These are phyloP conservation scores for Sinocyclocheilus grahami DNA, from an alignment of 2,113 vertebrate species.

Conservation along the genomic window DNA sequence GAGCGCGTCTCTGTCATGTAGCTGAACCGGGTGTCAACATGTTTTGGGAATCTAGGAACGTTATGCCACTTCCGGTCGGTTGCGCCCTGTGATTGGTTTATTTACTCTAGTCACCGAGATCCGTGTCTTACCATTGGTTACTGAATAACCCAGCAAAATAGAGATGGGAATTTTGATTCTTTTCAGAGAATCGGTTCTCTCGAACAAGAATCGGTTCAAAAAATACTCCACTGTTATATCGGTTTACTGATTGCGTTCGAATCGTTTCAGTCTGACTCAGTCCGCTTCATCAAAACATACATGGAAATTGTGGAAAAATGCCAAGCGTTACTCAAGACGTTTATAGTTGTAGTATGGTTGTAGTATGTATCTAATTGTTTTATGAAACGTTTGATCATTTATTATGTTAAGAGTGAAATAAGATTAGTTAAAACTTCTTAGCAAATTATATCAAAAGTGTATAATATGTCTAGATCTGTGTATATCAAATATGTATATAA, in stretches of 20 bases:
- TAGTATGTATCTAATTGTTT: background rate
- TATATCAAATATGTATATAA: background rate
- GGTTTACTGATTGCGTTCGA: background rate
- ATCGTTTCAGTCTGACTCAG: background rate
- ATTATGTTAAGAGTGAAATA: background rate
- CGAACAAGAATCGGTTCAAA: background rate
- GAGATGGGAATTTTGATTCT: background rate
- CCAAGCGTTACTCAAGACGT: background rate
- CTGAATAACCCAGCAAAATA: background rate
- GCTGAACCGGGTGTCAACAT: conserved; percentile 42
- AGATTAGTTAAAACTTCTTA: background rate
- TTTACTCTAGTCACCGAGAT: background rate
- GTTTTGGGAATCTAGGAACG: conserved; percentile 22
- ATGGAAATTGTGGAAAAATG: background rate
- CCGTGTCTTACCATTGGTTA: background rate
- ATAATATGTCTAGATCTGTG: background rate
- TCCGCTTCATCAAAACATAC: background rate
- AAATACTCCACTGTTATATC: background rate
- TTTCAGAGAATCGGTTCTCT: background rate
- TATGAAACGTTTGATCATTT: background rate
- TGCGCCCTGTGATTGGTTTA: conserved; percentile 35
- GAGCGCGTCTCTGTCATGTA: background rate
- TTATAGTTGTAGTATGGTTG: background rate
- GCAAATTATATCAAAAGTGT: background rate
- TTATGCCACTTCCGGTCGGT: conserved; percentile 30